These are phyloP conservation scores for Tringa solitaria DNA, from an alignment of 2,113 vertebrate genomes.

Conservation along the genomic window DNA sequence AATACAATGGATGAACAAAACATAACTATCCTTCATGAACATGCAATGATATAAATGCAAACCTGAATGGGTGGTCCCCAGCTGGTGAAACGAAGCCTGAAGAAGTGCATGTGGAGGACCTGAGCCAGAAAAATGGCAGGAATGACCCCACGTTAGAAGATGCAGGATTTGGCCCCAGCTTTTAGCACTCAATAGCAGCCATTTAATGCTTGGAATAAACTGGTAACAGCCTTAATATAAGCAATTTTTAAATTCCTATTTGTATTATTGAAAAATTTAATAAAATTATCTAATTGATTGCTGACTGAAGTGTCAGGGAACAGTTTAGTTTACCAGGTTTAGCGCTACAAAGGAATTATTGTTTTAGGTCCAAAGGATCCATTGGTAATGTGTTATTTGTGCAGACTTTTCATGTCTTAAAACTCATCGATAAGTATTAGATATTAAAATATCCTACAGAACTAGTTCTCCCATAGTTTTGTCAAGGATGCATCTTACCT, in stretches of 20 bases:
- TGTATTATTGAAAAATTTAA: not conserved
- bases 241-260: not conserved
- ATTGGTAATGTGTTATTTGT: not conserved
- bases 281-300: not conserved
- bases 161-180: not conserved
- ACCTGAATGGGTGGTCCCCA: not conserved
- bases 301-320: not conserved
- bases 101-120: rapidly evolving
- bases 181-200: not conserved
- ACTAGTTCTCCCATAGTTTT: not conserved
- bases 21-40: not conserved
- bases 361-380: not conserved
- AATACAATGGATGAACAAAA: not conserved
- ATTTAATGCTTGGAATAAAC: not conserved
- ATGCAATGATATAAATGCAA: not conserved
- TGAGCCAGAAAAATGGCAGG: not conserved
- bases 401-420: not conserved
- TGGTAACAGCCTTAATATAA: not conserved
- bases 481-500: not conserved
- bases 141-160: not conserved
- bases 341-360: not conserved
- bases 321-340: not conserved
- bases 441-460: not conserved
- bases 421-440: not conserved
- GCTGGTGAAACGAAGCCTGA: not conserved